Evolutionary conservation across 2,888 invertebrate genomes (phyloP), one percentile per base, ranked within the genome.

Genomic region (Lamproptera curius): DNA sequence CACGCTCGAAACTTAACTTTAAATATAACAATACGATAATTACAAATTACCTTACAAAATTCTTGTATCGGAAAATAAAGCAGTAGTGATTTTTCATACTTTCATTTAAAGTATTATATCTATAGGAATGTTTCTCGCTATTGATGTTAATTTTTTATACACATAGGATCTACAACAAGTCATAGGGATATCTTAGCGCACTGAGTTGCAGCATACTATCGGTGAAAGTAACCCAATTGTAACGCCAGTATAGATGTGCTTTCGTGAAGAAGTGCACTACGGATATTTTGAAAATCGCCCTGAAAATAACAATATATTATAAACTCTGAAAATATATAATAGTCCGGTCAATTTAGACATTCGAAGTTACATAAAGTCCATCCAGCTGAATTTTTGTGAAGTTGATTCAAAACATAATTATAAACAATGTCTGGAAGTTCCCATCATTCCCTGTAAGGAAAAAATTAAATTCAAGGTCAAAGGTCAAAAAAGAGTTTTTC

Each of bases 121-220:
- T 2, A 34, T 17, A 23, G 47, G 44, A 8, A 23, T n/a, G 0
- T 31, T 61, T 51, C 1, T 56, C 39, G 0, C 65, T 51, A 46
- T 78, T 59, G 16, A 81, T 73, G 13, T 39, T 39, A 0, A 79
- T 55, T 11, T 53, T 61, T 62, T 1, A 81, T 67, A 2, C 59
- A 60, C 0, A 90, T 91, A 0, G 94, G 93, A 11, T 93, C 80
- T 39, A 90, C 82, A 0, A 94, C 78, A 1, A 85, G 41, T 92
- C 88, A 1, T 90, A 81, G 10, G 90, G 81, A 37, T 89, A 79
- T 17, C 89, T 89, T 10, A 95, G 63, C 10, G 92, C 87, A 42
- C 90, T 88, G 48, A 94, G 89, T 76, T 97, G 97, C n/a, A 97
- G 73, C 88, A 97, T 90, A 0, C 93, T 92, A 71, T 97, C 96